Base-by-base conservation (phyloP, 2,113 vertebrate genomes). In the Lontra canadensis region DNA sequence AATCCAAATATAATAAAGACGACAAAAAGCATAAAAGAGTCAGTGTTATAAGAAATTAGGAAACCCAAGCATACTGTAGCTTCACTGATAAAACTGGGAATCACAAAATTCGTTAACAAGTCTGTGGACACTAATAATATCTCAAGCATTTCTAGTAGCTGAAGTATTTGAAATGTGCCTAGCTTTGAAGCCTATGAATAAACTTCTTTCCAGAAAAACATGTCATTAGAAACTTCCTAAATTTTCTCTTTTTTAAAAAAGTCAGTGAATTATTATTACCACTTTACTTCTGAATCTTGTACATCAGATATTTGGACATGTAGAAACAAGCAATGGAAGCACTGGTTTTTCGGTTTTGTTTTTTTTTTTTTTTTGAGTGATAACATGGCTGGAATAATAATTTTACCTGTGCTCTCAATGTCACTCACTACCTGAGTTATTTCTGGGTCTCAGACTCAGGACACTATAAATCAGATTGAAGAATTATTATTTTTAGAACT, bases 151-250 rank as follows among this genome's bases (percentile, higher is more conserved):
- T 88, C n/a, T 1, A 59, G 39, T 63, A 63, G 21, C 14, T 92
- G 23, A 86, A 86, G 8, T 88, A 83, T 59, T 69, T 29, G 34
- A 93, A 82, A 88, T 84, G 10, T 67, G 39, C 59, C 36, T 67
- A 82, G 65, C 20, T 78, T 83, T 89, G 25, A 89, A 78, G 42
- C 6, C 59, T 26, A 42, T 49, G 34, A 69, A 94, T 47, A 34
- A 85, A 96, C 18, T 69, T 52, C 52, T 87, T 69, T 61, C 61
- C 79, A 86, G 36, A 69, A 96, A 96, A 78, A 83, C 34, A 92
- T 10, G 20, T 76, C 36, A 69, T 39, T 39, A 57, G 76, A 88
- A 87, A n/a, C 63, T 55, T 80, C 14, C 69, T 89, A 83, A 93
- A 59, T 84, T 34, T 4, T 83, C 78, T 39, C 65, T 65, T 65